Evolutionary conservation across 2,797 vertebrate species (phyloP).

Genomic region (Ataeniobius toweri): DNA sequence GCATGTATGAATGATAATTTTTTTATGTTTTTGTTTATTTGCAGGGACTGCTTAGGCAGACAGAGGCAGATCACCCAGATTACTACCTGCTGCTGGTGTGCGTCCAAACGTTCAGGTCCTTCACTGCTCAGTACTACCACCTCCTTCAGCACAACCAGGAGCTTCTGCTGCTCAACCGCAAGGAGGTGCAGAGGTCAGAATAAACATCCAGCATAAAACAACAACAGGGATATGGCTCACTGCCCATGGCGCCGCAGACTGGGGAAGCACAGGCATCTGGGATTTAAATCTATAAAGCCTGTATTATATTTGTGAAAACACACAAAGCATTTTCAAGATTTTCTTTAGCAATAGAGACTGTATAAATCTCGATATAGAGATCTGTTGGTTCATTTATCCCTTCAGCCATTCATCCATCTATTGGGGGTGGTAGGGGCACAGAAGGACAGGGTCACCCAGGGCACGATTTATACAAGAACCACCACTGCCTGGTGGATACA

Average conservation of each 20-base stretch:
- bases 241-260: neutral
- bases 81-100: slow-evolving; percentile 94
- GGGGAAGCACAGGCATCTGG: too few relatives aligned
- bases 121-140: slow-evolving; percentile 90
- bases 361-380: neutral
- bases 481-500: too few relatives aligned
- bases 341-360: neutral
- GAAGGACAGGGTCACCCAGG: neutral
- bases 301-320: too few relatives aligned
- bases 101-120: slow-evolving; percentile 91
- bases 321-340: neutral
- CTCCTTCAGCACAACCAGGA: slow-evolving; percentile 95
- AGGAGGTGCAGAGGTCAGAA: slow-evolving; percentile 91
- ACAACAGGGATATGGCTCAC: neutral
- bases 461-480: neutral
- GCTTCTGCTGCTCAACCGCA: slow-evolving; percentile 88
- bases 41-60: slow-evolving; percentile 91
- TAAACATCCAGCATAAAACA: neutral
- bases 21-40: slow-evolving; percentile 5
- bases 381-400: neutral
- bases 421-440: neutral
- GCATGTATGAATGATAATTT: neutral
- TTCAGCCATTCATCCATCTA: neutral
- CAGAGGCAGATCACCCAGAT: slow-evolving; percentile 93
- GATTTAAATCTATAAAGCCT: too few relatives aligned